Evolutionary conservation across 2,888 invertebrate genomes (phyloP).

Genomic region (Machimus rusticus): DNA sequence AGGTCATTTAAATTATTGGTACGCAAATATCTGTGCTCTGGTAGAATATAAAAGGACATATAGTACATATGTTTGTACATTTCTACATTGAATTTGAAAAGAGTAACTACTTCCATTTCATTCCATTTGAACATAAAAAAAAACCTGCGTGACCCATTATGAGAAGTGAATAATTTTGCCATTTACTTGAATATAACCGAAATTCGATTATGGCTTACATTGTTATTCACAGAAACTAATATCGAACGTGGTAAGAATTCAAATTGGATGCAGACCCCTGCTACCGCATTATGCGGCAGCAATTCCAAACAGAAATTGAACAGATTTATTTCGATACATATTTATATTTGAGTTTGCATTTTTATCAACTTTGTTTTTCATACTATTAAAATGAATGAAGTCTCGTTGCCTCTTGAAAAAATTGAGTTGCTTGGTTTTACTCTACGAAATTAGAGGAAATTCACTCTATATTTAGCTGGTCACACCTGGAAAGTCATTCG

Average conservation of each 20-base stretch:
- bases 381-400: background rate
- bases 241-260: background rate
- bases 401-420: background rate
- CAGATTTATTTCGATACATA: background rate
- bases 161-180: background rate
- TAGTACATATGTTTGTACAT: too few species aligned
- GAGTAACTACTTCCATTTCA: background rate
- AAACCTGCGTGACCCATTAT: background rate
- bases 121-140: background rate
- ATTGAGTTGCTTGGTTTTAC: too few species aligned
- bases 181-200: background rate
- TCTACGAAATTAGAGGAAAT: too few species aligned
- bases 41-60: background rate
- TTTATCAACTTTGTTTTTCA: background rate
- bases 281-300: background rate
- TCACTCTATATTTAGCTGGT: too few species aligned
- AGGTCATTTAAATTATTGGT: too few species aligned
- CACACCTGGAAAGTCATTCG: too few species aligned
- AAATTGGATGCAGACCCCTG: background rate
- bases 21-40: too few species aligned
- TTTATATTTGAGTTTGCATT: background rate
- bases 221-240: background rate
- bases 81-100: background rate
- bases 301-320: background rate
- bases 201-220: background rate